A percentile compares a stretch with the other conserved stretches of the same genome.
Evolutionary conservation across 2,797 vertebrate species (phyloP).

Genomic region (Bryconaethiops microstoma): DNA sequence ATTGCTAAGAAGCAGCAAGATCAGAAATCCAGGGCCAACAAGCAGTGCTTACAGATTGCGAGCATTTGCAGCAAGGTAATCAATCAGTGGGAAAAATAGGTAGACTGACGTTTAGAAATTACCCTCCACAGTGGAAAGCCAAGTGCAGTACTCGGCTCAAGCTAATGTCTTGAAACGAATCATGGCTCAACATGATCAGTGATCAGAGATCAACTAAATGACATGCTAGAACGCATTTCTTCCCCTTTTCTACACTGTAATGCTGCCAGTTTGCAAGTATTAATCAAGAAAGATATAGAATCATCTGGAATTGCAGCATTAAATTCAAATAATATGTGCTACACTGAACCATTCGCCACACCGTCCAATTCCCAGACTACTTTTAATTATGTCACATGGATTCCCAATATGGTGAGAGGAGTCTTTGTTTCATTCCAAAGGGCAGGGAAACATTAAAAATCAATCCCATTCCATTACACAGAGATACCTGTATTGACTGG

Average conservation of each 20-base stretch:
- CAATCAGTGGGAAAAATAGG: constrained; percentile 47
- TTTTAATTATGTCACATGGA: constrained; percentile 57
- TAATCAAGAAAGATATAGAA: constrained; percentile 2
- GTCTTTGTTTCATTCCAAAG: constrained; percentile 56
- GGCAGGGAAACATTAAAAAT: constrained; percentile 60
- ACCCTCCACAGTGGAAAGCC: constrained; percentile 26
- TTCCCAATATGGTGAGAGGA: constrained; percentile 52
- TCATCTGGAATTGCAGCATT: constrained; percentile 17
- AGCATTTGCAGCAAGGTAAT: constrained; percentile 39
- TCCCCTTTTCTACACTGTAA: background rate
- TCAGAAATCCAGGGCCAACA: background rate
- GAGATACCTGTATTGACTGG: constrained; percentile 54
- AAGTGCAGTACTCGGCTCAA: constrained; percentile 44
- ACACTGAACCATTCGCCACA: constrained; percentile 27
- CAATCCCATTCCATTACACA: constrained; percentile 60
- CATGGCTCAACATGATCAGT: constrained; percentile 42
- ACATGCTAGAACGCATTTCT: background rate
- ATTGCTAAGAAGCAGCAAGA: constrained; percentile 7
- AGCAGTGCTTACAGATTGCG: constrained; percentile 37
- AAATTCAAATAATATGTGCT: constrained; percentile 25
- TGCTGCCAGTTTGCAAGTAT: constrained; percentile 6
- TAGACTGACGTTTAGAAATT: constrained; percentile 49
- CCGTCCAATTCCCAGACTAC: constrained; percentile 17
- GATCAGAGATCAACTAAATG: constrained; percentile 28
- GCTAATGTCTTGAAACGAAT: constrained; percentile 44